These are phyloP conservation scores for Microcebus murinus DNA, from an alignment of 2,113 vertebrate genomes.

Conservation along the genomic window DNA sequence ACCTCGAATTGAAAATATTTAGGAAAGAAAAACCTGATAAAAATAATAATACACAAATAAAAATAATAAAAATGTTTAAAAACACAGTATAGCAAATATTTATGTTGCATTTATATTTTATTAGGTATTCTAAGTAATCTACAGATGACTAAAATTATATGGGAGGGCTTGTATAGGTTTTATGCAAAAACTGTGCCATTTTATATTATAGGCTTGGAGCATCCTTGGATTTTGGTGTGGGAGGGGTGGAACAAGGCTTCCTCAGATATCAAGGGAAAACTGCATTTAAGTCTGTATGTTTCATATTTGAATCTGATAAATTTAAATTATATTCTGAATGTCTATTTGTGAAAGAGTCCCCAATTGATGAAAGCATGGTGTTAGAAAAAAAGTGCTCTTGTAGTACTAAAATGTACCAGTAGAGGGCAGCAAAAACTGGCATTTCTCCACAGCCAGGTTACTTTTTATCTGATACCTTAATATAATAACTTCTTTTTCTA, in stretches of 20 bases:
- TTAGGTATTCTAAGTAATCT: not conserved
- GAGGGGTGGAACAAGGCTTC: not conserved
- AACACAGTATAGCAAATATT: not conserved
- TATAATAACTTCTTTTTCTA: constrained; percentile 63
- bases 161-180: not conserved
- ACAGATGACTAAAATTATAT: not conserved
- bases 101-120: not conserved
- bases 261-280: not conserved
- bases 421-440: constrained; percentile 79
- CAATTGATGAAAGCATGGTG: not conserved
- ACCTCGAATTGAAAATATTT: not conserved
- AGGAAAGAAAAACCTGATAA: not conserved
- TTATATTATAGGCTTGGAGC: not conserved
- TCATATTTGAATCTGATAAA: not conserved
- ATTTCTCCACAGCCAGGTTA: not conserved
- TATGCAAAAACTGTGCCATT: not conserved
- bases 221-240: not conserved
- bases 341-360: not conserved
- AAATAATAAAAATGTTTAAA: not conserved
- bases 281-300: not conserved
- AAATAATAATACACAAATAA: not conserved
- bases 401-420: constrained; percentile 72
- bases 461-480: not conserved
- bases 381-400: not conserved
- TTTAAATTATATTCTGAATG: not conserved